Conservation (phyloP, 2,888 invertebrate genomes). For the Agrypnus murinus region DNA sequence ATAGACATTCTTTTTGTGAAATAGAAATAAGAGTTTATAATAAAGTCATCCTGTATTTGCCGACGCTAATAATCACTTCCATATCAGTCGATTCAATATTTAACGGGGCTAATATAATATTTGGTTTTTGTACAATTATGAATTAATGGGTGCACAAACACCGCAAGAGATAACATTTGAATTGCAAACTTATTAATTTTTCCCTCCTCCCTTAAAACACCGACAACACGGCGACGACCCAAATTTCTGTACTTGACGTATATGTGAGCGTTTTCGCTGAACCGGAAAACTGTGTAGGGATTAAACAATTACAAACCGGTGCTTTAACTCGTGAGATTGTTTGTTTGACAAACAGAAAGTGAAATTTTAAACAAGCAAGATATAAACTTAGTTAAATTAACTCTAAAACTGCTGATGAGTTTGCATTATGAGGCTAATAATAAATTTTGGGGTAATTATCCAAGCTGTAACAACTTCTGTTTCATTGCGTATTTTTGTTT, state of each 20-base stretch:
- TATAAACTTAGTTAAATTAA: constrained; percentile 27
- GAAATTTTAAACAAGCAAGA: constrained; percentile 34
- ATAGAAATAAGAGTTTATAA: no score
- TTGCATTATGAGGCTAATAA: background rate
- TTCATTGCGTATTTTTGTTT: constrained; percentile 5
- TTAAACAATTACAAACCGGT: constrained; percentile 39
- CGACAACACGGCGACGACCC: no score
- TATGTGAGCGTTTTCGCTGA: constrained; percentile 28
- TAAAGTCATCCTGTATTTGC: no score
- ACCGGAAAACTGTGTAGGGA: constrained; percentile 23
- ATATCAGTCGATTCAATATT: no score
- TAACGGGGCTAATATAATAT: no score
- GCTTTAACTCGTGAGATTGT: constrained; percentile 29
- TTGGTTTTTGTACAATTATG: no score
- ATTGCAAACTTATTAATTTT: no score
- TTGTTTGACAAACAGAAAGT: constrained; percentile 40
- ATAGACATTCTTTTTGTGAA: no score
- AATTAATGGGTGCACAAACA: no score
- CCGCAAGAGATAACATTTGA: no score
- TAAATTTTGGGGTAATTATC: constrained; percentile 5
- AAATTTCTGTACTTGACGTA: constrained; percentile 33
- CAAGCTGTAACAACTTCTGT: background rate
- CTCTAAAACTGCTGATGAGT: constrained; percentile 21
- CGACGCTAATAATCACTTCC: no score
- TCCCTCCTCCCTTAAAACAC: no score